Evolutionary conservation across 2,113 vertebrate genomes (phyloP), one percentile per base, ranked within the genome.

Genomic region (Nesoenas mayeri): DNA sequence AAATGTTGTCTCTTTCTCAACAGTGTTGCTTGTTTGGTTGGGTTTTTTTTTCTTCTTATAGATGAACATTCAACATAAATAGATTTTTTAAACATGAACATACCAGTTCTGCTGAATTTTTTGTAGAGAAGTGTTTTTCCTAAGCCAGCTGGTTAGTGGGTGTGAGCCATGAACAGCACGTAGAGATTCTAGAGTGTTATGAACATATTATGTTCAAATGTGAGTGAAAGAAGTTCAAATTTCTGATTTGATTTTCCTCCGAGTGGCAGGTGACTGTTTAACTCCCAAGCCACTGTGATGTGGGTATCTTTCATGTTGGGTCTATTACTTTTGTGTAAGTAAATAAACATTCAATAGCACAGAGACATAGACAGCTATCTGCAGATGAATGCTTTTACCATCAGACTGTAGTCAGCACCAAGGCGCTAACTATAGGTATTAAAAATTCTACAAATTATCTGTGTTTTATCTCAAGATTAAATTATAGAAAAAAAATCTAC

Each of bases 81-180:
- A 71, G 40, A 3, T 36, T 73, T 65, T 79, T 70, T 81, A 50
- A 40, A 78, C 28, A 54, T 11, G 12, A 93, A 44, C 26, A 32
- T 38, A 71, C 5, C 8, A 60, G 21, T 71, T 88, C 77, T 91
- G 64, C 58, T 14, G 13, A 86, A 77, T 38, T 73, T 93, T 93
- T 70, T 88, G n/a, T 51, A 77, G 32, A 74, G 36, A 92, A 88
- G 66, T n/a, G 3, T 67, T 96, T 94, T 83, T 86, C 51, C 72
- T 74, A 71, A 94, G 42, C 60, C 96, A 97, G 67, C 53, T 96
- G 94, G 91, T 92, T 94, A 91, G 92, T 96, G 93, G 94, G 95
- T 6, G 48, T 84, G 72, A 93, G 57, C 71, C 77, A 86, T 9
- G 88, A 83, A 54, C 42, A 92, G 14, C 32, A 86, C 18, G 29